Evolutionary conservation across 2,888 invertebrate species (phyloP), one percentile per base, ranked within the genome.

Genomic region (Synergus umbraculus): DNA sequence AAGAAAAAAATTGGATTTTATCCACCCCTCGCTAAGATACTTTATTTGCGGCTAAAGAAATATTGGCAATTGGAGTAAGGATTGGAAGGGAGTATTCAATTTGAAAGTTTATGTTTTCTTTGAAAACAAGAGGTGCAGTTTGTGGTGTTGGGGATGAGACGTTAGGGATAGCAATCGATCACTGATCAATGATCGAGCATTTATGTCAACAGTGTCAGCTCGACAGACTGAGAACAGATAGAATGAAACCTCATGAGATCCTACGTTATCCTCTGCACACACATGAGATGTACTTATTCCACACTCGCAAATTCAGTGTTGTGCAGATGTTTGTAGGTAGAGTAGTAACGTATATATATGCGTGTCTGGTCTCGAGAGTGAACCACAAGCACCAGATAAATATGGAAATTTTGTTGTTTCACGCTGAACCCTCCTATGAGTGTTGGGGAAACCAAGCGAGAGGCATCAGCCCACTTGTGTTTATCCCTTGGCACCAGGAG

Each of bases 321-420:
- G 13, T 41, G 22, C 37, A 73, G 41, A 15, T 76, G 29, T 76
- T 41, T 54, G 43, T 13, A 43, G 58, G 49, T n/a, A 54, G 41
- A 76, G 18, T 65, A 65, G 65, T 22, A 65, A 37, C 37, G 13
- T 43, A 67, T 43, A 73, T 43, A 73, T 15, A 29, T 37, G 1
- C 66, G n/a, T n/a, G 13, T 46, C 37, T 79, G 67, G 79, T 76
- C 77, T 79, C 79, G 81, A 83, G 79, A 83, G 79, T 69, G 82
- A 80, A 77, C 81, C 73, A 65, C 78, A 78, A 82, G 81, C 81
- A 79, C 81, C 69, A 81, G 79, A 83, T 82, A 81, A 82, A 82
- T 83, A 83, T 88, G 87, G 87, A 88, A 89, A 90, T 90, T 88
- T 89, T 89, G 89, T 90, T 89, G 89, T 88, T 88, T 86, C 86